Evolutionary conservation across 2,888 invertebrate genomes (phyloP).

Genomic region (Perdita meconis): DNA sequence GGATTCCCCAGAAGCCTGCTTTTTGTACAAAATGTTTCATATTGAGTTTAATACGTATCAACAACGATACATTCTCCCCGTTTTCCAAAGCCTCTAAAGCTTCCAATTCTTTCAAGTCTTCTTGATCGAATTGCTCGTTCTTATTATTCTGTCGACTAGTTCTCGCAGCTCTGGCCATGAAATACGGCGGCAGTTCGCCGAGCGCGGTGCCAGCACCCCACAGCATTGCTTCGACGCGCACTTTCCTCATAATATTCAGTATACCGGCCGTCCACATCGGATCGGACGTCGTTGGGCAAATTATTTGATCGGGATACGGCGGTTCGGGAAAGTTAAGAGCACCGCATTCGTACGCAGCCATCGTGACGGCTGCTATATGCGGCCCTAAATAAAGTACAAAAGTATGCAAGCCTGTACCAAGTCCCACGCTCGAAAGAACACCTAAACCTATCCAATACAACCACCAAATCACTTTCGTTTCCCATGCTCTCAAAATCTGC

Average conservation of each 20-base stretch:
- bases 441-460: constrained; percentile 97
- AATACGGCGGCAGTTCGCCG: constrained; percentile 99
- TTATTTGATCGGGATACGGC: constrained; percentile 99
- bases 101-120: constrained; percentile 91
- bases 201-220: constrained; percentile 99
- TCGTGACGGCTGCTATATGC: constrained; percentile 98
- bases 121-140: constrained; percentile 86
- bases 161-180: constrained; percentile 98
- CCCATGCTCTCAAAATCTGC: constrained; percentile 80
- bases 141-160: constrained; percentile 83
- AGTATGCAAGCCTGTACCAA: constrained; percentile 99
- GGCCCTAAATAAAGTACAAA: constrained; percentile 99
- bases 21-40: constrained; percentile 95
- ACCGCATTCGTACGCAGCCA: constrained; percentile 99
- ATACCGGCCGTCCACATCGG: constrained; percentile 90
- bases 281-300: constrained; percentile 92
- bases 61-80: constrained; percentile 86
- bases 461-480: constrained; percentile 88
- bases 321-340: constrained; percentile 98
- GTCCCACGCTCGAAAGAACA: constrained; percentile 97
- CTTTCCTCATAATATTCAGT: constrained; percentile 97
- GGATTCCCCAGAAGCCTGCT: constrained; percentile 97
- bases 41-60: constrained; percentile 92
- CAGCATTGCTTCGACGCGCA: constrained; percentile 97
- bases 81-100: constrained; percentile 88